Evolutionary conservation across 1,140 invertebrate species (phyloP), one percentile per base, ranked within the genome.

Genomic region (Aricia agestis): DNA sequence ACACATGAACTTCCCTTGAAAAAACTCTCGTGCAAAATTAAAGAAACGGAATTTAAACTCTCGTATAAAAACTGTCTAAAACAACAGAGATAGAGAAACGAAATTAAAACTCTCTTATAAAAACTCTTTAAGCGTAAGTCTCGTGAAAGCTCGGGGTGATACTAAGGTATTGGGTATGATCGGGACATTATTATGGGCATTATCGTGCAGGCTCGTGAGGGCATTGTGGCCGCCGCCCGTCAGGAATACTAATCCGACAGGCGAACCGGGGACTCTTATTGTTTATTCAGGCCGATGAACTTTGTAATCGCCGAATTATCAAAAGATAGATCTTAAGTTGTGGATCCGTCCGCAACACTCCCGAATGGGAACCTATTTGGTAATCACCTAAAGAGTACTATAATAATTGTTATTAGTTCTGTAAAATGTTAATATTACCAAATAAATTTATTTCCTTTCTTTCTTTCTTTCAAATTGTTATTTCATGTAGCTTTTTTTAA

Each of bases 141-240:
- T 15, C n/a, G 76, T 81, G 82, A 85, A 84, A 84, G 85, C 73
- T 82, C 75, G 78, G 76, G 74, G 76, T 78, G 78, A 82, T 79
- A 91, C 86, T 87, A 87, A 88, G 78, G 75, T 73, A 71, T 77
- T 77, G 78, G 80, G 78, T 41, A 41, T 36, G 59, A 69, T 78
- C 76, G 76, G 80, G 89, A 85, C 89, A 88, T 88, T 87, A 86
- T 52, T 89, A 90, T 87, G 87, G 89, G 82, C 82, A 90, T 91
- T 91, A 89, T 86, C 83, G 82, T 86, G 89, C 89, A 90, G 87
- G 86, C 89, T 81, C 80, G 84, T 84, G 84, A 82, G 82, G 76
- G 78, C 81, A 77, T 76, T 76, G 73, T 82, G 74, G 77, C 81
- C 75, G 82, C 77, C 81, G 82, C 86, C 74, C 83, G 85, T 78